Percentiles rank a stretch among this genome's conserved stretches.
Conservation (phyloP, 2,888 invertebrate genomes). For the Caenorhabditis sulstoni region DNA sequence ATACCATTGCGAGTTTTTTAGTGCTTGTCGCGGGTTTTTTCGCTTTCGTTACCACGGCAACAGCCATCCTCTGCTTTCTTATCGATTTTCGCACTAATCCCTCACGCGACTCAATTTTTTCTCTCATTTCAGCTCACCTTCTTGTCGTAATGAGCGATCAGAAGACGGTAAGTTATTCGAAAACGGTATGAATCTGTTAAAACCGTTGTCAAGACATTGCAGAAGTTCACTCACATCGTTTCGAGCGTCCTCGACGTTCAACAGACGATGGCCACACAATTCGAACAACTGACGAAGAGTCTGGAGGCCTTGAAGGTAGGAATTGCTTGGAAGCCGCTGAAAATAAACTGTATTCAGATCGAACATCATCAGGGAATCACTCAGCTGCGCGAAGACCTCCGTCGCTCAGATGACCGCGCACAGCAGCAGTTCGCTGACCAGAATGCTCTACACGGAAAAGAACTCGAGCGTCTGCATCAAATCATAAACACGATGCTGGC, state of each 20-base stretch:
- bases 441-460: conserved; percentile 51
- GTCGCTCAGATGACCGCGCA: conserved; percentile 46
- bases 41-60: neutral
- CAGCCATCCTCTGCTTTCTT: neutral
- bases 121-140: conserved; percentile 38
- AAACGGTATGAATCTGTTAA: neutral
- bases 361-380: conserved; percentile 46
- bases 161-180: conserved; percentile 35
- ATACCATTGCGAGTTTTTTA: neutral
- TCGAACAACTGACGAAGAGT: conserved; percentile 50
- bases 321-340: too few species aligned
- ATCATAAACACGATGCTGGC: conserved; percentile 54
- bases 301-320: conserved; percentile 64
- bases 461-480: conserved; percentile 61
- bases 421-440: conserved; percentile 47
- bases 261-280: conserved; percentile 55
- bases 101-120: neutral
- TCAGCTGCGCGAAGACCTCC: conserved; percentile 56
- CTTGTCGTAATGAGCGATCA: conserved; percentile 47
- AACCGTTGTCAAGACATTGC: conserved; percentile 18
- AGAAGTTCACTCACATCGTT: conserved; percentile 60
- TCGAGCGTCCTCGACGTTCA: conserved; percentile 68
- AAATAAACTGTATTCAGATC: too few species aligned
- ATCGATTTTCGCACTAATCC: neutral
- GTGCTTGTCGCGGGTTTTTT: neutral